Base-by-base conservation (phyloP, 1,140 invertebrate genomes). In the Meloidogyne hapla region DNA sequence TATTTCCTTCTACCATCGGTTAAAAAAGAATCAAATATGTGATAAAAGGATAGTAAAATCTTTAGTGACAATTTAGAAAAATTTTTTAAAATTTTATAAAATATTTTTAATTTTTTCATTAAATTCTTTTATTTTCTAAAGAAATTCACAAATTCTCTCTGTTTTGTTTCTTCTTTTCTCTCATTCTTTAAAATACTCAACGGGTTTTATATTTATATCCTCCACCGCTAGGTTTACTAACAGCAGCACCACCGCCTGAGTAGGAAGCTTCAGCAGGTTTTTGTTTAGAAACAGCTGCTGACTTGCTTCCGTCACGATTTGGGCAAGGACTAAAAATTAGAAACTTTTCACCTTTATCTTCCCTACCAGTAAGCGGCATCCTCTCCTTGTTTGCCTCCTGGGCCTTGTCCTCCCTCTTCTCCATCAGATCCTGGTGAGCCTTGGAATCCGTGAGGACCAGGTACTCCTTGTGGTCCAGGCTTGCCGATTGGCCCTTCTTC, bases 381-480 rank as follows among this genome's bases (percentile, higher is more conserved):
- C 2, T 62, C 33, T 12, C 75, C 75, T 25, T 40, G 40, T 25
- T 69, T 69, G 26, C 75, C 75, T 25, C 13, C 40, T 10, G 67
- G 3, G 21, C 75, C 75, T 74, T 83, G 83, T 13, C 79, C 73
- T 13, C 74, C 73, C 42, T 81, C 80, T 10, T 61, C 63, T 38
- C 81, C 81, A 10, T 82, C 81, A 25, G 75, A 74, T 15, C 80
- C 80, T 13, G 80, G 80, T 9, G 77, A 63, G 12, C 80, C 80
- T 15, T 80, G 76, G n/a, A 67, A 45, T 45, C 80, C 80, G 3
- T 81, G 76, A 61, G 74, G 72, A 33, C 80, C 80, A 23, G 78
- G 62, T 3, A 48, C 64, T 6, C 81, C 81, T n/a, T 23, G 28
- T n/a, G 69, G 23, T 9, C 81, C 81, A 33, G 72, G 56, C 8